Evolutionary conservation across 1,140 invertebrate genomes (phyloP).

Genomic region (Tachypleus tridentatus): DNA sequence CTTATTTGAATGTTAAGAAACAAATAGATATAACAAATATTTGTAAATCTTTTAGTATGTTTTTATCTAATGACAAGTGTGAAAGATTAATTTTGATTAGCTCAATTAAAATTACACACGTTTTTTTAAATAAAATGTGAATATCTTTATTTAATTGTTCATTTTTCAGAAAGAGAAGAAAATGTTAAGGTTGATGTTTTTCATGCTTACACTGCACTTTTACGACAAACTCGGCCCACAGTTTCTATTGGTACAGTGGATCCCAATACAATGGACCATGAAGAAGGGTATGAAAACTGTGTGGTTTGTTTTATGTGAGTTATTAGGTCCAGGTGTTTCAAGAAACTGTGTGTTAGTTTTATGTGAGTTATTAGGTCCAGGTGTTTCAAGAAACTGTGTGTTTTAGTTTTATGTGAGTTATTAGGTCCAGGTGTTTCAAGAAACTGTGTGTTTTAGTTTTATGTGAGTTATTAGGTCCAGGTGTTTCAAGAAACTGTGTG

Average conservation of each 20-base stretch:
- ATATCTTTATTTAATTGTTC: slow-evolving; percentile 11
- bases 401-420: no score
- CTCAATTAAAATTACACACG: slow-evolving; percentile 5
- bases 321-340: no score
- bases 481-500: neutral
- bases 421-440: no score
- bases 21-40: no score
- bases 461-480: no score
- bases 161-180: slow-evolving; percentile 78
- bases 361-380: no score
- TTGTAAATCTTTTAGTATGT: no score
- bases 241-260: slow-evolving; percentile 41
- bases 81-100: slow-evolving; percentile 7
- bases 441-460: neutral
- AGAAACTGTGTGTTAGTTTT: no score
- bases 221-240: slow-evolving; percentile 71
- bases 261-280: slow-evolving; percentile 64
- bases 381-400: neutral
- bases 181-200: slow-evolving; percentile 98
- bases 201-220: slow-evolving; percentile 85
- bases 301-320: no score
- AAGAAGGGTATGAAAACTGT: slow-evolving; percentile 42
- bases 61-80: no score
- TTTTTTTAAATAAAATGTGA: neutral
- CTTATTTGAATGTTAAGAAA: no score